Percentiles rank a stretch among this genome's conserved stretches.
These are phyloP conservation scores for Drosophila elegans DNA, from an alignment of 1,140 invertebrate species.

Conservation along the genomic window DNA sequence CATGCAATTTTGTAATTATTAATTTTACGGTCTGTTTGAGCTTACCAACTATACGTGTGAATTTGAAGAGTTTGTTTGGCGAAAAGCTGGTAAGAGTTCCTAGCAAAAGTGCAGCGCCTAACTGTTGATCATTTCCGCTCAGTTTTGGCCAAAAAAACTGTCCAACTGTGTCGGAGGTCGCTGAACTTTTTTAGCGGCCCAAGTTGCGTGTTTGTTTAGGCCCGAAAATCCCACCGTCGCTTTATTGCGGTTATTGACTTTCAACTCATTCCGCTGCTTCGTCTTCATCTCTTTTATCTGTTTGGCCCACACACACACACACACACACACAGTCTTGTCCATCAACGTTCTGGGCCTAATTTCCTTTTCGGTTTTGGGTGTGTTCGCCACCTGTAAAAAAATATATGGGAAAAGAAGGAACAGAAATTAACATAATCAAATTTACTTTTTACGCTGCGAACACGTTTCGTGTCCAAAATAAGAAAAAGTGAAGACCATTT, in stretches of 20 bases:
- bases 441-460: constrained; percentile 40
- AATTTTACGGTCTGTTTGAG: constrained; percentile 77
- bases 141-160: constrained; percentile 38
- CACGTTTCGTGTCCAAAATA: constrained; percentile 28
- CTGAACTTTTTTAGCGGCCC: constrained; percentile 50
- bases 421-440: constrained; percentile 67
- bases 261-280: constrained; percentile 27
- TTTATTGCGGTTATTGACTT: constrained; percentile 69
- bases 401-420: constrained; percentile 1
- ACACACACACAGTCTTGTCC: constrained; percentile 52
- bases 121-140: constrained; percentile 37
- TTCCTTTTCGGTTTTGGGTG: constrained; percentile 32
- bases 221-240: constrained; percentile 56
- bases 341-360: constrained; percentile 43
- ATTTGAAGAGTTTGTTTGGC: constrained; percentile 15
- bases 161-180: constrained; percentile 63
- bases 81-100: constrained; percentile 5
- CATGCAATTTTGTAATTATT: constrained; percentile 78
- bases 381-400: constrained; percentile 17
- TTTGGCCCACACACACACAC: constrained; percentile 38
- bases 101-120: constrained; percentile 17
- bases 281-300: constrained; percentile 16
- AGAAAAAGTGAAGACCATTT: constrained; percentile 50
- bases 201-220: constrained; percentile 76
- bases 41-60: constrained; percentile 20